Evolutionary conservation across 1,140 invertebrate genomes (phyloP).

Genomic region (Bombus ignitus): DNA sequence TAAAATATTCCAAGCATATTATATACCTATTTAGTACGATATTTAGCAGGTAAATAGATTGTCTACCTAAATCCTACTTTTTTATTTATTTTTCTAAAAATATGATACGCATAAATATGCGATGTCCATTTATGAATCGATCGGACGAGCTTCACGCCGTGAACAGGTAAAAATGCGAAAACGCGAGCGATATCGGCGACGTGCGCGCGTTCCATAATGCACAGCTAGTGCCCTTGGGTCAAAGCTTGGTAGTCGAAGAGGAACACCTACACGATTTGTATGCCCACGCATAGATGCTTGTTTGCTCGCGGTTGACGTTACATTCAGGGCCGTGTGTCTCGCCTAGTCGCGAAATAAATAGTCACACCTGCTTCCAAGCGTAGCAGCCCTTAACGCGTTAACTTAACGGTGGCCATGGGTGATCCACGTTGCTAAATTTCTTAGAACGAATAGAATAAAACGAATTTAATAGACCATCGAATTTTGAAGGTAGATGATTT

Average conservation of each 20-base stretch:
- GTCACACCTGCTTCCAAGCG: conserved; percentile 40
- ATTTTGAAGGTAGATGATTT: too few relatives aligned
- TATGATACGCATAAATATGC: too few relatives aligned
- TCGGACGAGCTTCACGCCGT: background rate
- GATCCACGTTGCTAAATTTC: too few relatives aligned
- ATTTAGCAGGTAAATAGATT: too few relatives aligned
- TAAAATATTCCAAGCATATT: too few relatives aligned
- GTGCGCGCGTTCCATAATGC: conserved; percentile 34
- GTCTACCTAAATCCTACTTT: too few relatives aligned
- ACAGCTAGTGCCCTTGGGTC: conserved; percentile 59
- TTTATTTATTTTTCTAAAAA: too few relatives aligned
- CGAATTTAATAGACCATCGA: too few relatives aligned
- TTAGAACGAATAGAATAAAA: too few relatives aligned
- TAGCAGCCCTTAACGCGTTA: background rate
- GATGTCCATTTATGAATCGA: background rate
- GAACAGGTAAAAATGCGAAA: conserved; percentile 30
- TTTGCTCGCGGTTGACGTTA: conserved; percentile 49
- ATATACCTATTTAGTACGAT: too few relatives aligned
- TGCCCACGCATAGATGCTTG: conserved; percentile 53
- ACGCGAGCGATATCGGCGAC: conserved; percentile 38
- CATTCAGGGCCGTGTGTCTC: conserved; percentile 59
- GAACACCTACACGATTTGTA: conserved; percentile 57
- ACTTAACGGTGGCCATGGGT: too few relatives aligned
- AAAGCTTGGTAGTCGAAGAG: conserved; percentile 65
- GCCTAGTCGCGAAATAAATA: conserved; percentile 51